Base-by-base conservation (phyloP, 2,797 vertebrate genomes). In the Myotis pilosus region DNA sequence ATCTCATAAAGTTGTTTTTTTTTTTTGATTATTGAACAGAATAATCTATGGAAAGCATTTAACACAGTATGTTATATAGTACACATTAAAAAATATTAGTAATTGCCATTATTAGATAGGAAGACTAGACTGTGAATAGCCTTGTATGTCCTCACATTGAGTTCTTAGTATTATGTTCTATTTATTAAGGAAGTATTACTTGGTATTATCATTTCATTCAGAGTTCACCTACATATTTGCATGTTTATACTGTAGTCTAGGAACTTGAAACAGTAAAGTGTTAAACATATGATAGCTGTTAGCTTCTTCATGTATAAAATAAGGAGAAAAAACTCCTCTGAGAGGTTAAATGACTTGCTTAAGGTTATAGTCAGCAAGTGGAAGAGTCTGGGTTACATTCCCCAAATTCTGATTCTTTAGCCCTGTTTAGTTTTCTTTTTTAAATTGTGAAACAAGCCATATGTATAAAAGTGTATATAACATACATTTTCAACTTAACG, bases 11-110 rank as follows among this genome's bases (percentile, higher is more conserved):
- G 47, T 28, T 47, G 1, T 44, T 11, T 44, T 44, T 44, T 72
- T 87, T 64, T 89, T 92, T 87, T 79, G 76, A 95, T 6, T 47
- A 84, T 85, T 95, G 95, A 92, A 87, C n/a, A 95, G 80, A 89
- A 76, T 91, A 94, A 84, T 68, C 20, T 36, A 57, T 83, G n/a
- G 49, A 79, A 95, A 94, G 28, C 16, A 75, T 85, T 94, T 89
- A 88, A 92, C 55, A 66, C 30, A 74, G 2, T 80, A 8, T 84
- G 17, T 87, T 84, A 92, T n/a, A 36, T 87, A 87, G 33, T 92
- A 49, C 30, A 76, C n/a, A 57, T 81, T 95, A 86, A 89, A 94
- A 90, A 81, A 49, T 66, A 92, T 74, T 84, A 66, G 17, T 66
- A 91, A 33, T 62, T 93, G 36, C 68, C 28, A 25, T 95, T 94